Evolutionary conservation across 1,140 invertebrate species (phyloP), one percentile per base, ranked within the genome.

Genomic region (Pseudomyrmex concolor): DNA sequence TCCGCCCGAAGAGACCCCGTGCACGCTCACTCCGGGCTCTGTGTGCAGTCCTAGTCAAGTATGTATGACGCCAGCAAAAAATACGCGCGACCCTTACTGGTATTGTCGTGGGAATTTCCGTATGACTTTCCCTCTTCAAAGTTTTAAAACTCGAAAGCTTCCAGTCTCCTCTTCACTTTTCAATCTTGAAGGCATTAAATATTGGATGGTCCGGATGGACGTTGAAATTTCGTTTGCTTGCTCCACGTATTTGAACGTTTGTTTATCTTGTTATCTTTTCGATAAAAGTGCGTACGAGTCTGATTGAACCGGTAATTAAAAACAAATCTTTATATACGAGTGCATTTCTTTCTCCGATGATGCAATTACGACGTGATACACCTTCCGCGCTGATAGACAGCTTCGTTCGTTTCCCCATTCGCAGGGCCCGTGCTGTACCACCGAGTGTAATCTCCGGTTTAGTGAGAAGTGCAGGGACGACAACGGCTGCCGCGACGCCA

Each of bases 351-450:
- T 34, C 34, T 34, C 34, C 34, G 19, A 22, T 77, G n/a, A 67
- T 55, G 45, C 67, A 55, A 77, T 67, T 67, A 77, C 19, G 8
- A 68, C 25, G 45, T 19, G 25, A 68, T 10, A 19, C 71, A 71
- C 70, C 71, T 80, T 80, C 5, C 34, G 34, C 34, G 34, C 34
- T 15, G 12, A 80, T 55, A 34, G 12, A 80, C 66, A 34, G 12
- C 10, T 70, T 10, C 59, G n/a, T 80, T 80, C 59, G 43, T 55
- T 66, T 22, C 48, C 12, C 87, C 93, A 95, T 84, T 12, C 5
- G 34, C 95, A 99, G 96, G 99, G 99, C 77, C 98, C 99, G 0
- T 99, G 99, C 92, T 99, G 99, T 93, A 98, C 98, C 1, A 95
- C 96, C 2, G 96, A 97, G 50, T 99, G 99, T 94, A 96, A 96